Evolutionary conservation across 2,113 vertebrate genomes (phyloP).

Genomic region (Corythornis cristatus): DNA sequence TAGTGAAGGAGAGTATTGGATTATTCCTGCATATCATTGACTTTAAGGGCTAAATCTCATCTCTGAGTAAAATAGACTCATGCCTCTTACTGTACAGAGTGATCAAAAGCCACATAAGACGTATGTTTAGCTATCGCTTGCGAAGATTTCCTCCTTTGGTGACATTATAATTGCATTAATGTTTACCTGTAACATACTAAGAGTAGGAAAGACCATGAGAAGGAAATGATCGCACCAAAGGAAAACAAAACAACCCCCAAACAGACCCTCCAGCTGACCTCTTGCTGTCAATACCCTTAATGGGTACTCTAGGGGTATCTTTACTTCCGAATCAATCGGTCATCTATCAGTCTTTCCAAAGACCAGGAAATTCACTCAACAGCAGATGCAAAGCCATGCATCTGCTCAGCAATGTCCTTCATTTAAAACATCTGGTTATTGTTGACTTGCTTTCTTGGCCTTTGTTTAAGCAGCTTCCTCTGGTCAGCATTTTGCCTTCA

Average conservation of each 20-base stretch:
- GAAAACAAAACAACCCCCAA: neutral
- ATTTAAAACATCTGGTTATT: constrained; percentile 31
- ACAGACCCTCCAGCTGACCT: fast-evolving
- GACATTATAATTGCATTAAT: neutral
- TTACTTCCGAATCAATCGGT: neutral
- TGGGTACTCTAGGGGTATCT: neutral
- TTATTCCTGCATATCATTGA: neutral
- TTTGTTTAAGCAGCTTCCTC: constrained; percentile 6
- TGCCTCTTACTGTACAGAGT: neutral
- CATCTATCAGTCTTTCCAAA: neutral
- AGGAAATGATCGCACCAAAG: neutral
- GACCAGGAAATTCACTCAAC: neutral
- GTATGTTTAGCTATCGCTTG: neutral
- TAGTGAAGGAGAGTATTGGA: neutral
- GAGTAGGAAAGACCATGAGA: neutral
- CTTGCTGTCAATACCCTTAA: neutral
- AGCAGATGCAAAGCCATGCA: neutral
- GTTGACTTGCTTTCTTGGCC: neutral
- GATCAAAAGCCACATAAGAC: neutral
- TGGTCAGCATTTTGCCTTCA: neutral
- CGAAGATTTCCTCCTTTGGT: neutral
- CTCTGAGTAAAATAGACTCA: neutral
- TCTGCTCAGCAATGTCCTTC: neutral
- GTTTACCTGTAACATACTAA: neutral
- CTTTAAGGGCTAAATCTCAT: neutral